Conservation (phyloP, 2,113 vertebrate genomes). For the Oenanthe melanoleuca region DNA sequence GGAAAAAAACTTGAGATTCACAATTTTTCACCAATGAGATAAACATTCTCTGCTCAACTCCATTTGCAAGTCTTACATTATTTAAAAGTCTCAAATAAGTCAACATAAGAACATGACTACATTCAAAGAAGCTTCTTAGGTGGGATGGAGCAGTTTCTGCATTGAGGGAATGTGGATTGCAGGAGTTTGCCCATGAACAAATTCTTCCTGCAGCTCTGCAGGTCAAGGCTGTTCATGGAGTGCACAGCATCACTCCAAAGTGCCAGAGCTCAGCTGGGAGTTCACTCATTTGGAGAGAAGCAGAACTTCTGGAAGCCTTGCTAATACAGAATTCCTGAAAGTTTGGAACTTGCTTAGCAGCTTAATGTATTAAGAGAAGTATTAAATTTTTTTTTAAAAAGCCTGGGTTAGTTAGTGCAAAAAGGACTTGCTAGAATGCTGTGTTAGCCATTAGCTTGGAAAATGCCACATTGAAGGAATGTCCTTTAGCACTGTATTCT, state of each 20-base stretch:
- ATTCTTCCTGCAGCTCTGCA: background rate
- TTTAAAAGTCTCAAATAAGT: background rate
- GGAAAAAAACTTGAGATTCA: background rate
- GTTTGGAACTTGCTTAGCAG: background rate
- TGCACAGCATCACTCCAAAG: fast-evolving
- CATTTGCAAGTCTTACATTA: background rate
- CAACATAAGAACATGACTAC: background rate
- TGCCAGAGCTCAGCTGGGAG: background rate
- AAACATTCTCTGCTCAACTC: background rate
- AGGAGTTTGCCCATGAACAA: background rate
- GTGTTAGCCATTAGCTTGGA: background rate
- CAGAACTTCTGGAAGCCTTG: background rate
- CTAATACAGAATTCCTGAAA: background rate
- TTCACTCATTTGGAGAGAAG: background rate
- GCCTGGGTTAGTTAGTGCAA: background rate
- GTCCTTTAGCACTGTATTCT: background rate
- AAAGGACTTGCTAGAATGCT: background rate
- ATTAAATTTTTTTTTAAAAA: background rate
- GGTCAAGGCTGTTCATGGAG: fast-evolving
- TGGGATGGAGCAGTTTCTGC: background rate
- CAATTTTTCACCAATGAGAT: background rate
- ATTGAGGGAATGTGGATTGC: background rate
- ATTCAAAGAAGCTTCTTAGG: background rate
- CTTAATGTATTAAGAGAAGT: background rate
- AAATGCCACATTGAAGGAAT: background rate